These are phyloP conservation scores for Gadopsis marmoratus DNA, from an alignment of 2,797 vertebrate genomes.

Conservation along the genomic window DNA sequence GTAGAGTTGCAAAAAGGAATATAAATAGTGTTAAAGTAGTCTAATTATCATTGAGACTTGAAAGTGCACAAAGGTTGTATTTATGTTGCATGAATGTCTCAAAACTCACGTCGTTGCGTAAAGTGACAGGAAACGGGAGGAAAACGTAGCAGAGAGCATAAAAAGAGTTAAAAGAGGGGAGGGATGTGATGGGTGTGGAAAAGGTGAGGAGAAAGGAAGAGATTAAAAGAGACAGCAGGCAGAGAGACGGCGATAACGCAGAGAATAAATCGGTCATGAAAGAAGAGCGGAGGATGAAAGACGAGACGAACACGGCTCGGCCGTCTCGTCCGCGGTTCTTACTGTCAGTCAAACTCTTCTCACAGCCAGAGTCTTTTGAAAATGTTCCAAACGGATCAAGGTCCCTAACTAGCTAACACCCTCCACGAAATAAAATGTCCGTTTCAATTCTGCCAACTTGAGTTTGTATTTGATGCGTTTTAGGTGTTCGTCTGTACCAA, in stretches of 20 bases:
- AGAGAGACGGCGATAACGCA: slow-evolving; percentile 21
- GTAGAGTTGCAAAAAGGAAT: background rate
- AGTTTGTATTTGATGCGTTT: background rate
- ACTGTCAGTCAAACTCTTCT: slow-evolving; percentile 58
- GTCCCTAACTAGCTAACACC: slow-evolving; percentile 44
- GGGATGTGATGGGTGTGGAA: background rate
- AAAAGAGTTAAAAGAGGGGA: background rate
- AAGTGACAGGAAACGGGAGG: background rate
- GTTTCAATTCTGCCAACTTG: slow-evolving; percentile 7
- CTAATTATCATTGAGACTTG: background rate
- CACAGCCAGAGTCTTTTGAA: slow-evolving; percentile 53
- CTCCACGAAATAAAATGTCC: slow-evolving; percentile 19
- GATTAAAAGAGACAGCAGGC: slow-evolving; percentile 38
- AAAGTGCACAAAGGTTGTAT: background rate
- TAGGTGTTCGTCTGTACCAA: no score
- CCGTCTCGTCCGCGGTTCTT: slow-evolving; percentile 40
- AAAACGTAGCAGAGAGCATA: background rate
- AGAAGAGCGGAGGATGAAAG: slow-evolving; percentile 51
- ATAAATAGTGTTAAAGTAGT: background rate
- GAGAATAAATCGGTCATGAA: slow-evolving; percentile 43
- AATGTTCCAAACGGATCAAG: slow-evolving; percentile 46
- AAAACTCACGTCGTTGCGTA: no score
- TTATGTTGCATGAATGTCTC: no score
- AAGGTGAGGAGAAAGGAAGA: slow-evolving; percentile 21
- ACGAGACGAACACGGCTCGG: slow-evolving; percentile 36